These are phyloP conservation scores for Sebastes paucispinis DNA, from an alignment of 2,797 vertebrate genomes.

Conservation along the genomic window DNA sequence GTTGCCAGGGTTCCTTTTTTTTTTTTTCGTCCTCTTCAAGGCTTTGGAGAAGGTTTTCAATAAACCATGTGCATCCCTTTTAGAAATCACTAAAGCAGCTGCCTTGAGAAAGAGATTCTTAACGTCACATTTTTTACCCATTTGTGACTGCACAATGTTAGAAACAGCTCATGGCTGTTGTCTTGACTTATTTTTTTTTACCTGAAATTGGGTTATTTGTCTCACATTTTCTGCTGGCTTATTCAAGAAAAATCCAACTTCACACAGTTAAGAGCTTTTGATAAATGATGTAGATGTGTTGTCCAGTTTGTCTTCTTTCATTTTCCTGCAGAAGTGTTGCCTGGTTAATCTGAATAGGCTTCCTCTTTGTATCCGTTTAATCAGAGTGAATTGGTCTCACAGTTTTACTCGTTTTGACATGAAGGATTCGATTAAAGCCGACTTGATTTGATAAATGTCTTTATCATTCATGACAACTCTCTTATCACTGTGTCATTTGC, in stretches of 20 bases:
- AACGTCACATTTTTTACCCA: background rate
- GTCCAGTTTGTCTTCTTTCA: background rate
- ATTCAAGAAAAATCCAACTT: background rate
- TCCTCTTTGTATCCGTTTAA: background rate
- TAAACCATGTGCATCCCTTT: slow-evolving; percentile 22
- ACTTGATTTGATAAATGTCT: background rate
- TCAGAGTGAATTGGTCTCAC: too few species aligned
- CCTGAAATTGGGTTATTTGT: background rate
- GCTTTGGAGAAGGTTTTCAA: slow-evolving; percentile 32
- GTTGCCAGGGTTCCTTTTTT: background rate
- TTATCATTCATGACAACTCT: background rate
- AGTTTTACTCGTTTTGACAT: background rate
- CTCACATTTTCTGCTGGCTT: background rate
- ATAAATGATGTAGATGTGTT: background rate
- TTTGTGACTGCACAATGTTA: background rate
- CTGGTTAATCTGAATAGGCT: background rate
- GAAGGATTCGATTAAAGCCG: background rate
- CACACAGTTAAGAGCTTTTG: background rate
- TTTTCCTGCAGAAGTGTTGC: background rate
- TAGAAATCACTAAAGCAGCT: slow-evolving; percentile 25
- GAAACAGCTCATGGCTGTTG: background rate
- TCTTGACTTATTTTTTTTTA: background rate
- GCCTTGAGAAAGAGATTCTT: slow-evolving; percentile 7
- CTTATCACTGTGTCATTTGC: background rate
- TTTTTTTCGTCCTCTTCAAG: background rate